phyloP scores from a whole-genome alignment of 92 coral and sea anemone genomes.

The Umimayanthus chanpuru region DNA sequence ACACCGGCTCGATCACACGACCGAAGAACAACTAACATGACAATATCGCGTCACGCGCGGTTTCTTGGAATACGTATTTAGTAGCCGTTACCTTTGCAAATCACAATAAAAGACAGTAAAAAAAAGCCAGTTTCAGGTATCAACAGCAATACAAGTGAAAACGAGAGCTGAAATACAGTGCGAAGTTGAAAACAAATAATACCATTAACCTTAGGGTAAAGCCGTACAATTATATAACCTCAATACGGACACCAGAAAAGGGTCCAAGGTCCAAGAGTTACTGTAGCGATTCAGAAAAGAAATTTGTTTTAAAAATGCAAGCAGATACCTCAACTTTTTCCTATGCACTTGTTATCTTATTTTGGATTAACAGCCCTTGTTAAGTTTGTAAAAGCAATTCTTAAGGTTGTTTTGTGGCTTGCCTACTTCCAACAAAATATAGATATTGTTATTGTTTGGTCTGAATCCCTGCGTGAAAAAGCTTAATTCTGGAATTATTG shows the following conservation, averaged over 20 bases:
- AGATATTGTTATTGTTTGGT: not conserved
- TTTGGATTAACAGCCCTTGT: not conserved
- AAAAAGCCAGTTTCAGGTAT: not conserved
- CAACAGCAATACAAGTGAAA: not conserved
- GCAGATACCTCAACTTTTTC: not conserved
- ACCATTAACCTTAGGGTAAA: constrained; percentile 9
- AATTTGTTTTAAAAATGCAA: not conserved
- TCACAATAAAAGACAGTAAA: not conserved
- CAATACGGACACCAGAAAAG: not conserved
- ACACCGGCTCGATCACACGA: no score
- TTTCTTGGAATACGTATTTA: no score
- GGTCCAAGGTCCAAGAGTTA: constrained; percentile 33
- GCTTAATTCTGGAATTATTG: not conserved
- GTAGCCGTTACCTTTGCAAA: not conserved
- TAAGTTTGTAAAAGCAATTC: not conserved
- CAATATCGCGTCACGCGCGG: not conserved
- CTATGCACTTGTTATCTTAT: not conserved
- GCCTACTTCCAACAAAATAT: not conserved
- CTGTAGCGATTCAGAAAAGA: not conserved
- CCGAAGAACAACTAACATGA: not conserved
- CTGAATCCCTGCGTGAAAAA: not conserved
- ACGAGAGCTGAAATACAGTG: not conserved
- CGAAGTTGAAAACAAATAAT: not conserved
- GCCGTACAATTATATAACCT: constrained; percentile 4
- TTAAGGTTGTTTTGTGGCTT: not conserved